A percentile compares a stretch with the other conserved stretches of the same genome.
Conservation (phyloP, 2,113 vertebrate species). For the Chrysochloris asiatica region DNA sequence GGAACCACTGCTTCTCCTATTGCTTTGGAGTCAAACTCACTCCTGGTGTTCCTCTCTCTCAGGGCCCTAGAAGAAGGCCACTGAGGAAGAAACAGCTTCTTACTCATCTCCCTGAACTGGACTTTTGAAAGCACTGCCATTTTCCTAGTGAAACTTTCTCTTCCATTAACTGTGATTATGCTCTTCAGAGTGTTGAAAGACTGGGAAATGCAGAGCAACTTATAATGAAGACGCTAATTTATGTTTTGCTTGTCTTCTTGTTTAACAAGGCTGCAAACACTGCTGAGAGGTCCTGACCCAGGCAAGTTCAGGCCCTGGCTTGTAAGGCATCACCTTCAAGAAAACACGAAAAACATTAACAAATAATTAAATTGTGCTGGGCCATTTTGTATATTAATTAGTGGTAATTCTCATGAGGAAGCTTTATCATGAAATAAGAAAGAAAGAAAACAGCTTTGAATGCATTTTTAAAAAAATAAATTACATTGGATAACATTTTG, state of each 20-base stretch:
- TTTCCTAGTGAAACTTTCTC: not conserved
- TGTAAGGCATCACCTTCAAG: constrained; percentile 63
- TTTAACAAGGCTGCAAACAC: constrained; percentile 74
- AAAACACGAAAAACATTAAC: constrained; percentile 70
- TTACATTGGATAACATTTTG: not conserved
- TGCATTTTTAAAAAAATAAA: constrained; percentile 12
- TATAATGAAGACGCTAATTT: constrained; percentile 63
- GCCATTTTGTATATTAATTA: constrained; percentile 51
- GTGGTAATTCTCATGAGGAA: constrained; percentile 40
- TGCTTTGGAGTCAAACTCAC: not conserved
- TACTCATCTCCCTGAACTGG: constrained; percentile 18
- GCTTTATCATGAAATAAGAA: constrained; percentile 8
- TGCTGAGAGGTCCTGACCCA: constrained; percentile 50
- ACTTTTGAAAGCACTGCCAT: not conserved
- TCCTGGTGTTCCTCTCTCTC: not conserved
- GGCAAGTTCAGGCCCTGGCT: constrained; percentile 72
- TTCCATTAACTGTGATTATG: not conserved
- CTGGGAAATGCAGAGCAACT: constrained; percentile 50
- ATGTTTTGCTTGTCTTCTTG: constrained; percentile 67
- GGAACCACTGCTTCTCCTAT: not conserved
- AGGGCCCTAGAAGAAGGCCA: not conserved
- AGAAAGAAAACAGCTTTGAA: constrained; percentile 35
- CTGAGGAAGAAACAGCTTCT: not conserved
- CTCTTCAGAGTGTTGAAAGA: constrained; percentile 43
- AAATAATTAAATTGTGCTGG: constrained; percentile 65